Evolutionary conservation across 1,140 invertebrate species (phyloP), one percentile per base, ranked within the genome.

Genomic region (Drosophila kurseongensis): DNA sequence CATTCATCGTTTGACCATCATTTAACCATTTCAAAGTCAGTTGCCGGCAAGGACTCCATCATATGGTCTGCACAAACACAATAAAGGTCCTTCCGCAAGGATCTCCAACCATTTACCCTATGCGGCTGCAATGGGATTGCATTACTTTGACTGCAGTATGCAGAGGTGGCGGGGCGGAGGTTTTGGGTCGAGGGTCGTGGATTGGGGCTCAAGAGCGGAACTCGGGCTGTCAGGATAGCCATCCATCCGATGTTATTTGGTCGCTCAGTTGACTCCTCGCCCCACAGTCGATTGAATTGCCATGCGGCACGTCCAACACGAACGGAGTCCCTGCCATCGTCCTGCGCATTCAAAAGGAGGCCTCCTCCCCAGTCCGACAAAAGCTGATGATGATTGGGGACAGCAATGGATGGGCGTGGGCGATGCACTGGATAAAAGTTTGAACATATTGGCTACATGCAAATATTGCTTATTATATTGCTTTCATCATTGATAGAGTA

Each of bases 301-400:
- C 51, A 61, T 77, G 55, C 74, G 63, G 82, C 82, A 85, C 82
- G 82, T 82, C 78, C 82, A 60, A 50, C 54, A 62, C 54, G 62
- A 74, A 66, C 56, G 54, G 66, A 62, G 72, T 59, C 54, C 54
- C 18, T 58, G 72, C 69, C 56, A 51, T 65, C 72, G 73, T 52
- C 55, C 73, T 50, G 47, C 52, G 60, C 72, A 71, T 71, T 71
- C 56, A 47, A 69, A 71, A 57, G 71, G 80, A 81, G 80, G 82
- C 81, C 72, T 85, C 14, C 76, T 67, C 71, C 50, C 68, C 67
- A 40, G 50, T 29, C 32, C 32, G 68, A 57, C 82, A 65, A 82
- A 82, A 88, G 82, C 82, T 66, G 69, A 50, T 77, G 69, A 75
- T 86, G 75, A 88, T 86, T 67, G 72, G 42, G 41, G 51, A 18